phyloP scores from a whole-genome alignment of 2,797 vertebrate genomes.

The Crocidura indochinensis region DNA sequence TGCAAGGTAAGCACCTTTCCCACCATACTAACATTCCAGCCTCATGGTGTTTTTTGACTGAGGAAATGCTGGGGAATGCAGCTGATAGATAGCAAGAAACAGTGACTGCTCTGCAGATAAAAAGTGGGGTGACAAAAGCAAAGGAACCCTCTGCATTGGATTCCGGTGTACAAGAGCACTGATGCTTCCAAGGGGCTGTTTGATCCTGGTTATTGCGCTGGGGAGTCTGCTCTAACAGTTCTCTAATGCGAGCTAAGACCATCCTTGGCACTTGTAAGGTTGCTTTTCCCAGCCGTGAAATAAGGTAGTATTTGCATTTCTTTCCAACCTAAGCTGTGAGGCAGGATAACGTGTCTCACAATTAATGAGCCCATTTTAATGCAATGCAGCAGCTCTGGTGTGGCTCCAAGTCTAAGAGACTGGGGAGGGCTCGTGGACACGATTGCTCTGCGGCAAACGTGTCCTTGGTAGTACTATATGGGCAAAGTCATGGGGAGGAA shows the following conservation, averaged over 20 bases:
- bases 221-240: not conserved
- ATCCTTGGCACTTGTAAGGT: constrained; percentile 1
- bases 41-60: too few relatives aligned
- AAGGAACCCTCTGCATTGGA: not conserved
- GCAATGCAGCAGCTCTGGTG: not conserved
- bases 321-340: constrained; percentile 68
- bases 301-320: constrained; percentile 45
- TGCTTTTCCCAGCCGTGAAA: constrained; percentile 50
- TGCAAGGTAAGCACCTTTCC: too few relatives aligned
- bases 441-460: constrained; percentile 59
- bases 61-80: not conserved
- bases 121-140: not conserved
- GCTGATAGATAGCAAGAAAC: not conserved
- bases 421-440: not conserved
- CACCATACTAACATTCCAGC: too few relatives aligned
- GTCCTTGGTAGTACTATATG: not conserved
- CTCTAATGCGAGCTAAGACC: not conserved
- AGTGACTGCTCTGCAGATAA: not conserved
- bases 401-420: not conserved
- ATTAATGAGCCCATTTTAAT: constrained; percentile 65
- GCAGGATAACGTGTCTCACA: not conserved
- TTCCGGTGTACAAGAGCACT: not conserved
- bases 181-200: not conserved
- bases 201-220: not conserved
- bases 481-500: not conserved